Base-by-base conservation (phyloP, 2,113 vertebrate genomes). In the Notarius lentiginosus region DNA sequence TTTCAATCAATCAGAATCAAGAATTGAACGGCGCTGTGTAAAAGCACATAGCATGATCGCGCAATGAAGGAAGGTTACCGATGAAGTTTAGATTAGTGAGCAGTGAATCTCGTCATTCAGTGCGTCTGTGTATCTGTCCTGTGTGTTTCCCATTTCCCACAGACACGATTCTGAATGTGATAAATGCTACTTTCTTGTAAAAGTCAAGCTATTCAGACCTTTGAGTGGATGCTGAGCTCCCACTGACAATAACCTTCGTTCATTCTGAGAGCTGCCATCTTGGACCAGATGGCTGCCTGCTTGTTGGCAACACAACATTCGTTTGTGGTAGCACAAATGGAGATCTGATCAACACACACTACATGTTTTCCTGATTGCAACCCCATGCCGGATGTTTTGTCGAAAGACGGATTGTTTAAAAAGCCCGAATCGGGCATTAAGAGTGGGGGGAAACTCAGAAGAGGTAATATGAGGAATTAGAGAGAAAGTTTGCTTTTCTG, bases 281-380 rank as follows among this genome's bases (percentile, higher is more conserved):
- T 93, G 91, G 92, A 92, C 93, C 95, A 95, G 94, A 95, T 94
- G 94, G 94, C 92, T 91, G 88, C 86, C 91, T 91, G 93, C 89
- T 81, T 92, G 92, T 93, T 94, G 94, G 95, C 93, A 94, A 92
- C 92, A 92, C 92, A 91, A 91, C 92, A 91, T 91, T 91, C 89
- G 88, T 92, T 92, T 92, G 92, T 91, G 84, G 92, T 88, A 92
- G 89, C 91, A 88, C 91, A 91, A 92, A 90, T 93, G 87, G 91
- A 93, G 92, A 91, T 92, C 88, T 91, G 93, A 93, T 90, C 91
- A 91, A 92, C 92, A 84, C 90, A 84, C 87, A 83, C 87, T 91
- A 94, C 94, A 94, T 91, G 92, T 94, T 94, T 90, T 93, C 87
- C 93, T 94, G 92, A 94, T 94, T 94, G 92, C 91, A 93, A 90